Base-by-base conservation (phyloP, 2,113 vertebrate genomes). In the Austrofundulus limnaeus region DNA sequence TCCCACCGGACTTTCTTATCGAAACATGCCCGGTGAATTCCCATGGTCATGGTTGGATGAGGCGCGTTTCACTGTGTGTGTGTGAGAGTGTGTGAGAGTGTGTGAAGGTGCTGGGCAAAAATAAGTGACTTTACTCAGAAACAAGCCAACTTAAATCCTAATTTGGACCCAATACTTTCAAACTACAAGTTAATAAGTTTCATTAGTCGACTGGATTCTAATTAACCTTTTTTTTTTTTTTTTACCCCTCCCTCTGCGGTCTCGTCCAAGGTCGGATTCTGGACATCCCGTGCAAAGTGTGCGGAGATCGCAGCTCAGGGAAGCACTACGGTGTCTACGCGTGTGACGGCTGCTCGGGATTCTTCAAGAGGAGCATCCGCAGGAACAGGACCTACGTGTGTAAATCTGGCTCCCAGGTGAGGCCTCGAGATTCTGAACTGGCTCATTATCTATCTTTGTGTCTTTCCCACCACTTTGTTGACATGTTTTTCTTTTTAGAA, bases 311-410 rank as follows among this genome's bases (percentile, higher is more conserved):
- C 71, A 98, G 96, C 87, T 98, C 96, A 0, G 97, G 97, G 34
- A 98, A 98, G 58, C 97, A 99, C 86, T 99, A 99, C 13, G 97
- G 97, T 14, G 97, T 99, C 62, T 99, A 98, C 62, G 97, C 97
- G 58, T 99, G 97, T 56, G 97, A 99, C 59, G 97, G 97, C 53
- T 99, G 97, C 83, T 99, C 97, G 0, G 97, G 97, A 20, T 99
- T 99, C 91, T 99, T 99, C 92, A 99, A 99, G 84, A 90, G 97
- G 85, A 99, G 97, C 87, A 98, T 99, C 89, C 92, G 97, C 54
- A 94, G 97, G 77, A 98, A 98, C 71, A 89, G 97, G 83, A 97
- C 96, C 0, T 99, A 99, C 43, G 96, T 99, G 75, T 99, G 97
- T 91, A 99, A 99, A 91, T 98, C 97, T 41, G 96, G 96, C 83